Conservation (phyloP, 2,888 invertebrate species). For the Patella caerulea region DNA sequence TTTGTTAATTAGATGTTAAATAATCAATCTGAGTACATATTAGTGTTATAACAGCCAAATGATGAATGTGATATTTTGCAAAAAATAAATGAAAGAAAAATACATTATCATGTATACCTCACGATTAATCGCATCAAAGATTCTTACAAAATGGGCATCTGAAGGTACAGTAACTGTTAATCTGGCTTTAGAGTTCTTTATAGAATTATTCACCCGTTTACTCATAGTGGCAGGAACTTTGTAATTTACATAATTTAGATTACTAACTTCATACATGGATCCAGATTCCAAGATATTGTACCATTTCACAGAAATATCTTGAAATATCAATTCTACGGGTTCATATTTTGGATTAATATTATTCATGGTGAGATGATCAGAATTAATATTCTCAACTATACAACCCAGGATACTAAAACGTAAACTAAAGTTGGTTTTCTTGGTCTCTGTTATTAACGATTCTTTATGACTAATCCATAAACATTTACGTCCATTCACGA, state of each 20-base stretch:
- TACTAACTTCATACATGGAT: background rate
- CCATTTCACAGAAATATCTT: background rate
- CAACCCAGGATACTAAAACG: background rate
- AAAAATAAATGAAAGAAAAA: no score
- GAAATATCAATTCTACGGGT: background rate
- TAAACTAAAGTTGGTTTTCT: background rate
- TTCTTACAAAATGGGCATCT: background rate
- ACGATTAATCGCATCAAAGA: background rate
- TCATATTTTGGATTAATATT: background rate
- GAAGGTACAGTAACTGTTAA: background rate
- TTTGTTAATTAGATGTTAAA: no score
- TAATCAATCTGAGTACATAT: no score
- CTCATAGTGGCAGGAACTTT: background rate
- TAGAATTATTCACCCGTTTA: background rate
- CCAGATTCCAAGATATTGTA: background rate
- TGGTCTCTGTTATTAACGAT: background rate
- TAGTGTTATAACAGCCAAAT: no score
- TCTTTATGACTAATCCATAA: background rate
- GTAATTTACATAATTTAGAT: background rate
- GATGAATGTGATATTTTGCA: no score
- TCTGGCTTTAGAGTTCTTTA: slow-evolving; percentile 2
- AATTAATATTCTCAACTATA: background rate
- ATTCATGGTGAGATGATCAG: background rate
- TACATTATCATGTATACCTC: no score
- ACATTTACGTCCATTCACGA: background rate